Evolutionary conservation across 2,797 vertebrate species (phyloP), one percentile per base, ranked within the genome.

Genomic region (Loris lydekkerianus): DNA sequence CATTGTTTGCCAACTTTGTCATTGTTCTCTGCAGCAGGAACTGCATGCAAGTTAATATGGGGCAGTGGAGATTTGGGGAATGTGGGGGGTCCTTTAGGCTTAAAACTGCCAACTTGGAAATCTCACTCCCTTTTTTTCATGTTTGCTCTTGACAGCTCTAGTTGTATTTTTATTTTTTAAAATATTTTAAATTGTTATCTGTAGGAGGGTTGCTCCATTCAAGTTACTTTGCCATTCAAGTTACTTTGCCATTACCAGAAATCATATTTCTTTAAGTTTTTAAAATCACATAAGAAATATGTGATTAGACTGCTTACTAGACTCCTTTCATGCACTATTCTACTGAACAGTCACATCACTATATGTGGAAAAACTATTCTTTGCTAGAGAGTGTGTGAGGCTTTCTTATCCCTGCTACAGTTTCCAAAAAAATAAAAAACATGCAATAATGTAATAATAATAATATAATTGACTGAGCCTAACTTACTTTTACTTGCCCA

Each of bases 61-160:
- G 13, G 34, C 34, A 91, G 6, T 20, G 25, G 53, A 43, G 65
- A 34, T 2, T 4, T 14, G 49, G 14, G 49, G 0, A 14, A 53
- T 53, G 14, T 1, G 1, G 1, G 3, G 31, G 7, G 8, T 1
- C 3, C 21, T 21, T 69, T 18, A 20, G 14, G 20, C 2, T 31
- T 88, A 17, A 6, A 4, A 37, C 10, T 40, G 8, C 60, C 27
- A 29, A 7, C 14, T 85, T 11, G 5, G 9, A 27, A 67, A 53
- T 63, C 11, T 31, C 23, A n/a, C 9, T 65, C 18, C 4, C 29
- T 4, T 70, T 83, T 70, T 46, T 34, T 5, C 27, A 23, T 37
- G 15, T 93, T 81, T 89, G 17, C 58, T 86, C 25, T 40, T 17
- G 5, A 77, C 0, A 0, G 7, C 4, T 7, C 70, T 65, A 40